Evolutionary conservation across 2,113 vertebrate genomes (phyloP).

Genomic region (Eclectus roratus): DNA sequence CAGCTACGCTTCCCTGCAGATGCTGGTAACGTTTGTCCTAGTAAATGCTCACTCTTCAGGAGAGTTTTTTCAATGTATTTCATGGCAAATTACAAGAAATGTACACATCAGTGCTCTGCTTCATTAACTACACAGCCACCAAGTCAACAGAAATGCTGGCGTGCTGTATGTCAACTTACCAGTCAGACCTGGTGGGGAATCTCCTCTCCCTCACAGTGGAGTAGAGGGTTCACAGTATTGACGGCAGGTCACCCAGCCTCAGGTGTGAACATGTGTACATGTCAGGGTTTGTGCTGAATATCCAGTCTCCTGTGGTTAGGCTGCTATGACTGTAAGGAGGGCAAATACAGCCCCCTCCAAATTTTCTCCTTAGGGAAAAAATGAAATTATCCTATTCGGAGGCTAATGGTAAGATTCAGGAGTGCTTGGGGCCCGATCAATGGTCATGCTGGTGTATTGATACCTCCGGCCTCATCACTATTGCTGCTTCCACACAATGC

Average conservation of each 20-base stretch:
- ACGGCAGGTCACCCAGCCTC: background rate
- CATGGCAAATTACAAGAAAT: background rate
- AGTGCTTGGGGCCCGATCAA: background rate
- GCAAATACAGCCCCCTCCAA: background rate
- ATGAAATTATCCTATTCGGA: background rate
- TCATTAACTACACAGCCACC: background rate
- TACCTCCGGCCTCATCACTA: background rate
- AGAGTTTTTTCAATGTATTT: background rate
- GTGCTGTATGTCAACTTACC: background rate
- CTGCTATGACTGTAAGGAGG: background rate
- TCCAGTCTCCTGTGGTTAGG: background rate
- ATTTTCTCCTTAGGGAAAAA: background rate
- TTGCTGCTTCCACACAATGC: background rate
- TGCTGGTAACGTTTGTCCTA: background rate
- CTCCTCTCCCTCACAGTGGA: background rate
- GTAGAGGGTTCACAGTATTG: background rate
- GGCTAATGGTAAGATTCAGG: background rate
- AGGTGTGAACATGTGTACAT: fast-evolving
- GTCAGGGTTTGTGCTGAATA: background rate
- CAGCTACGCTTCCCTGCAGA: background rate
- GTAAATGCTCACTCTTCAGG: background rate
- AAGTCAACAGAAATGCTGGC: background rate
- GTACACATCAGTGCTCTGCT: background rate
- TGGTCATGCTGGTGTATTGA: background rate
- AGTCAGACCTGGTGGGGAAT: background rate